Base-by-base conservation (phyloP, 2,797 vertebrate species). In the Amblyraja radiata region DNA sequence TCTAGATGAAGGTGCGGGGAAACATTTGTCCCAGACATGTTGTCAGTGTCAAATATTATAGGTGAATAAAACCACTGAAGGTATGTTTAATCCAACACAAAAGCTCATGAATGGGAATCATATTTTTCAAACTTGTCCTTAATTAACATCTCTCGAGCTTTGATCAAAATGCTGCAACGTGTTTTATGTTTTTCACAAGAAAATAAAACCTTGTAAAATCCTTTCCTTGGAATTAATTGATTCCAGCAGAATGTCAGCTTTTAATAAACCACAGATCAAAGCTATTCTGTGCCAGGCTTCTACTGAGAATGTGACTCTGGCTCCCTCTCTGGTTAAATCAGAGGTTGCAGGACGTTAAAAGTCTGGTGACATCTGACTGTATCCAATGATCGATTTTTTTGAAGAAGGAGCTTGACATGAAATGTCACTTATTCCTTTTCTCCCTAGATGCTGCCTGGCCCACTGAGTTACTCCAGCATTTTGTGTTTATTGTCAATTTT, bases 211-310 rank as follows among this genome's bases (percentile, higher is more conserved):
- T 73, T 91, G 90, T 39, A 76, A 76, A 21, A 92, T 6, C 46
- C 71, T 28, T 54, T 74, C 71, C 71, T 76, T 74, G 23, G 28
- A 46, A 76, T 74, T 46, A 76, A 92, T 92, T 92, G 71, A 46
- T 39, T 58, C 71, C 90, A 92, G 90, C 90, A 92, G 90, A 54
- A 92, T 7, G 23, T 46, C 16, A 76, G 13, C 21, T 76, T 92
- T 76, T 74, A 76, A 76, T 74, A 36, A 92, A 54, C 71, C 74
- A 13, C 90, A 92, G 90, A 92, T 46, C 71, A 46, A 18, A 18
- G 23, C 71, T 28, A 23, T 13, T 74, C 4, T 25, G 11, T 92
- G 36, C 28, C 28, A 4, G 28, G 10, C 39, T 25, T 28, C 11
- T 1, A 16, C 25, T 76, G 36, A 54, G 71, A 90, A 73, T 13